A percentile compares a stretch with the other conserved stretches of the same genome.
These are phyloP conservation scores for Tokudaia tokunoshimensis DNA, from an alignment of 2,797 vertebrate genomes.

Conservation along the genomic window DNA sequence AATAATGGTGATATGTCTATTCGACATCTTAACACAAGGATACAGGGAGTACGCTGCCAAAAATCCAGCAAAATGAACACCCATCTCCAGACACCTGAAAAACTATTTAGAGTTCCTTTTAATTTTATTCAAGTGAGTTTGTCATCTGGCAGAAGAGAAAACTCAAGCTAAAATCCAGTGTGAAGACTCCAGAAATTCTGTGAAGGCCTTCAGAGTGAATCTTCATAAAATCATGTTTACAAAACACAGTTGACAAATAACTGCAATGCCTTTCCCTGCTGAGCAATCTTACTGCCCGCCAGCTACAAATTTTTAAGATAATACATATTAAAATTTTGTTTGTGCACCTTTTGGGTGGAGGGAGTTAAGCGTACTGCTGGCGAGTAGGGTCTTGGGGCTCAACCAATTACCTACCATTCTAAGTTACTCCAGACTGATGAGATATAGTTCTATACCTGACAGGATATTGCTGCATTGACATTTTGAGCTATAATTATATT, in stretches of 20 bases:
- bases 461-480: background rate
- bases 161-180: background rate
- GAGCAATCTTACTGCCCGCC: background rate
- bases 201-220: background rate
- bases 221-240: background rate
- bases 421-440: background rate
- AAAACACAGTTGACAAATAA: background rate
- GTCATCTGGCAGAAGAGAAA: background rate
- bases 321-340: background rate
- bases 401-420: background rate
- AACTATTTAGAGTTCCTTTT: background rate
- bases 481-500: background rate
- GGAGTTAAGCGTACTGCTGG: background rate
- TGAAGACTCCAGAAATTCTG: background rate
- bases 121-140: background rate
- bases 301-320: background rate
- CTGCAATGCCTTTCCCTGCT: background rate
- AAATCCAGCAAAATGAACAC: background rate
- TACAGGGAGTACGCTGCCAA: too few relatives aligned
- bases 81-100: background rate
- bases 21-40: background rate
- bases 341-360: background rate
- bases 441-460: background rate
- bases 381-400: background rate
- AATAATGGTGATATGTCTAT: background rate